These are phyloP conservation scores for Maconellicoccus hirsutus DNA, from an alignment of 1,140 invertebrate genomes.

Conservation along the genomic window DNA sequence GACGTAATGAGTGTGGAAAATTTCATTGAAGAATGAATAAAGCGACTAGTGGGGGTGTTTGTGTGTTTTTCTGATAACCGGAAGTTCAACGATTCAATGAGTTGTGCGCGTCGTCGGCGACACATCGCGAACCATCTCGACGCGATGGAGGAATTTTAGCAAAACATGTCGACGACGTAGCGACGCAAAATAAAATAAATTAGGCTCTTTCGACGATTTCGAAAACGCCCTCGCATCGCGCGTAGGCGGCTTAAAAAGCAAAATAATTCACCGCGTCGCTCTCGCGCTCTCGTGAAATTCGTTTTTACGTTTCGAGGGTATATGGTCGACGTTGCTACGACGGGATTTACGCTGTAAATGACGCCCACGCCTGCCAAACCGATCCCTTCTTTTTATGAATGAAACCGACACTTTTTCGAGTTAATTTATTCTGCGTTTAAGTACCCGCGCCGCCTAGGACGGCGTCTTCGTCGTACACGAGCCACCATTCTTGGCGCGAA, in stretches of 20 bases:
- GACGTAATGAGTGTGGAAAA: too few species aligned
- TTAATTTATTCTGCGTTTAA: not conserved
- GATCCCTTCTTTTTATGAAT: slow-evolving; percentile 13
- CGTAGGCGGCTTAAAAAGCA: slow-evolving; percentile 13
- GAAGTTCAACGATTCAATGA: not conserved
- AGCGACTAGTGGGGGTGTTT: too few species aligned
- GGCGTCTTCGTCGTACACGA: not conserved
- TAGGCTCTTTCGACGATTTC: slow-evolving; percentile 4
- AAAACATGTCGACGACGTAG: not conserved
- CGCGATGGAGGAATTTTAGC: not conserved
- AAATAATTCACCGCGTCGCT: not conserved
- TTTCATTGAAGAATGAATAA: too few species aligned
- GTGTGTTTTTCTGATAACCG: not conserved
- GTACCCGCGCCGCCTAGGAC: not conserved
- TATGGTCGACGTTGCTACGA: not conserved
- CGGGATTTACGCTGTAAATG: slow-evolving; percentile 15
- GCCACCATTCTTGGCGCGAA: not conserved
- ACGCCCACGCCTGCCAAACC: slow-evolving; percentile 12
- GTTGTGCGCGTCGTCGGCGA: not conserved
- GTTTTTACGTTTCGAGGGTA: not conserved
- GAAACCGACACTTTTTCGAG: slow-evolving; percentile 16
- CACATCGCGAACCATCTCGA: not conserved
- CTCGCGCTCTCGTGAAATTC: not conserved
- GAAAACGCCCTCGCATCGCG: slow-evolving; percentile 15
- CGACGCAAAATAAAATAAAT: slow-evolving; percentile 17